Base-by-base conservation (phyloP, 2,888 invertebrate species). In the Pristionchus japonicus region DNA sequence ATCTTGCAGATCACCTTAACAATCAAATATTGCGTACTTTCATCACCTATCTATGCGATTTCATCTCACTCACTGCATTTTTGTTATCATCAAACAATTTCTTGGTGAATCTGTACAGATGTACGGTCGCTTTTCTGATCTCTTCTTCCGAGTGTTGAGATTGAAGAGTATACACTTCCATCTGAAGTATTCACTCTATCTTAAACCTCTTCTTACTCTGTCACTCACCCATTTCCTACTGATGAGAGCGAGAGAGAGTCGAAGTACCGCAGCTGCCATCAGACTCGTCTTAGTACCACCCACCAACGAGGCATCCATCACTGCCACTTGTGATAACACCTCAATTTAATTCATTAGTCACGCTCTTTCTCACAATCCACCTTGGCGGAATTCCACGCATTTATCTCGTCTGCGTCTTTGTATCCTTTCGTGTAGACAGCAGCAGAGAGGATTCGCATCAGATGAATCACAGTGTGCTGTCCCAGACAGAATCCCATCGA, bases 291-390 rank as follows among this genome's bases (percentile, higher is more conserved):
- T 47, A 6, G 47, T 47, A 13, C 86, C 86, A 20, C 49, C 86
- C 31, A 86, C 86, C 7, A 86, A 37, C 27, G 47, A 31, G 13
- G 47, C 40, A 47, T 86, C 86, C 47, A 47, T 67, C 23, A 67
- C 86, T 17, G 86, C 86, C 47, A 86, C 23, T 70, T 86, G 86
- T 15, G 86, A 86, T 15, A 86, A 27, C 20, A 67, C 70, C 86
- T 86, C 13, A 86, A 84, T 15, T 15, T 15, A 47, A 23, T 31
- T n/a, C n/a, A n/a, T 40, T 74, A 74, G 13, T 74, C 11, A 47
- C 15, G n/a, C n/a, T 3, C 40, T 23, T 27, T n/a, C 34, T 40
- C 4, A 6, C 13, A 27, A 49, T 31, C 27, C 11, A 83, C 83
- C 83, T 83, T 83, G 37, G 83, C 83, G 9, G 57, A 34, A 15